Evolutionary conservation across 2,113 vertebrate genomes (phyloP).

Genomic region (Picathartes gymnocephalus): DNA sequence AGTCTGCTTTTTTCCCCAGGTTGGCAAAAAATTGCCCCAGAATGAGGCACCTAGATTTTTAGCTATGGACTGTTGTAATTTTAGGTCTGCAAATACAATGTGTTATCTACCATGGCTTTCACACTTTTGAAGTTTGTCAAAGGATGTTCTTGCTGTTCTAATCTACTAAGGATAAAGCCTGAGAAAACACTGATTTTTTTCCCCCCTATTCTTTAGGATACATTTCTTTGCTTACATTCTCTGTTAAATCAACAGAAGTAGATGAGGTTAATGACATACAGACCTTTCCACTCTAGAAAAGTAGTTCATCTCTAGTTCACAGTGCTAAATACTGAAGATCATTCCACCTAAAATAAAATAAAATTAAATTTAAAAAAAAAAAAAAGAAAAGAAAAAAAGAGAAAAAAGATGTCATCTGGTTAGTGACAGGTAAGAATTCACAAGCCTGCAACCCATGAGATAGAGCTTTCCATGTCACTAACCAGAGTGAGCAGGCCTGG

Average conservation of each 20-base stretch:
- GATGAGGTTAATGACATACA: background rate
- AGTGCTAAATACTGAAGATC: background rate
- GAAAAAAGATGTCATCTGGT: background rate
- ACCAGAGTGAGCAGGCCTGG: background rate
- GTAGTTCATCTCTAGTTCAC: background rate
- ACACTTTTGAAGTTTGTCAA: background rate
- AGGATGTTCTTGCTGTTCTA: background rate
- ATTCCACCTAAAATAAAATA: background rate
- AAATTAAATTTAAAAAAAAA: background rate
- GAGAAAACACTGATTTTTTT: background rate
- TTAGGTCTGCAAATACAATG: background rate
- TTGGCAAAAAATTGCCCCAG: background rate
- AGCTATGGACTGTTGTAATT: background rate
- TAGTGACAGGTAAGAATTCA: background rate
- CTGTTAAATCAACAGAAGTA: slow-evolving; percentile 8
- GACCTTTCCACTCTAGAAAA: background rate
- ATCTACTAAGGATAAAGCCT: slow-evolving; percentile 6
- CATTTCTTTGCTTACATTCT: background rate
- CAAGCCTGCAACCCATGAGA: background rate
- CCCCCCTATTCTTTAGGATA: background rate
- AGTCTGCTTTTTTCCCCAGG: background rate
- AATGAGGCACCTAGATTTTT: background rate
- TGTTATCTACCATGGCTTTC: background rate
- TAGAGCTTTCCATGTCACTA: background rate
- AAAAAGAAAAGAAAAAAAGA: background rate